Evolutionary conservation across 1,140 invertebrate genomes (phyloP).

Genomic region (Camponotus vicinus): DNA sequence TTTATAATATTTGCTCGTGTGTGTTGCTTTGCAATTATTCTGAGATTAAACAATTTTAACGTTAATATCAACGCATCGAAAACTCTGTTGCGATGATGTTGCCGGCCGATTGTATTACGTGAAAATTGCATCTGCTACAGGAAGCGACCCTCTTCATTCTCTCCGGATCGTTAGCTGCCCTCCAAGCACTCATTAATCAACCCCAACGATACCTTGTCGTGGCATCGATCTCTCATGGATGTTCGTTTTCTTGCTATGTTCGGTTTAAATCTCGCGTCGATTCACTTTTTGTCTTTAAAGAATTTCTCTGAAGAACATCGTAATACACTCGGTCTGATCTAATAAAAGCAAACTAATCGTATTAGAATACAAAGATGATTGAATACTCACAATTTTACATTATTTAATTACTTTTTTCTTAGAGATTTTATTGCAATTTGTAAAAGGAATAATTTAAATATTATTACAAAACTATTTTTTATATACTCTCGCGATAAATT

Average conservation of each 20-base stretch:
- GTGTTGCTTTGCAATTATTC: neutral
- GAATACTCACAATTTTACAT: neutral
- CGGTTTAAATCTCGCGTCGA: slow-evolving; percentile 18
- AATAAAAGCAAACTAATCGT: neutral
- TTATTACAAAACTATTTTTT: neutral
- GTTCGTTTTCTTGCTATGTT: slow-evolving; percentile 23
- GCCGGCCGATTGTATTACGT: slow-evolving; percentile 7
- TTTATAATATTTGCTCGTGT: neutral
- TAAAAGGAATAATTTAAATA: slow-evolving; percentile 3
- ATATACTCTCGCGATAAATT: neutral
- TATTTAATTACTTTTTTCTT: neutral
- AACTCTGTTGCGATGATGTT: slow-evolving; percentile 8
- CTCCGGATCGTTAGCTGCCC: slow-evolving; percentile 46
- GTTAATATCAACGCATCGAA: neutral
- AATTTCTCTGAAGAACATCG: neutral
- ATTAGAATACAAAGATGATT: neutral
- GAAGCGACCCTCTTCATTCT: slow-evolving; percentile 54
- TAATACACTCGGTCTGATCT: neutral
- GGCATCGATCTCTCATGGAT: slow-evolving; percentile 45
- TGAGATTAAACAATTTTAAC: neutral
- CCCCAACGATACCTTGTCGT: slow-evolving; percentile 6
- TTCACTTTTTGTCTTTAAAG: slow-evolving; percentile 21
- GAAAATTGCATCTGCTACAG: slow-evolving; percentile 40
- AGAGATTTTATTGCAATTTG: neutral
- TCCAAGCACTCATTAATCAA: slow-evolving; percentile 53